Conservation (phyloP, 2,797 vertebrate genomes). For the Danio jaintianensis region DNA sequence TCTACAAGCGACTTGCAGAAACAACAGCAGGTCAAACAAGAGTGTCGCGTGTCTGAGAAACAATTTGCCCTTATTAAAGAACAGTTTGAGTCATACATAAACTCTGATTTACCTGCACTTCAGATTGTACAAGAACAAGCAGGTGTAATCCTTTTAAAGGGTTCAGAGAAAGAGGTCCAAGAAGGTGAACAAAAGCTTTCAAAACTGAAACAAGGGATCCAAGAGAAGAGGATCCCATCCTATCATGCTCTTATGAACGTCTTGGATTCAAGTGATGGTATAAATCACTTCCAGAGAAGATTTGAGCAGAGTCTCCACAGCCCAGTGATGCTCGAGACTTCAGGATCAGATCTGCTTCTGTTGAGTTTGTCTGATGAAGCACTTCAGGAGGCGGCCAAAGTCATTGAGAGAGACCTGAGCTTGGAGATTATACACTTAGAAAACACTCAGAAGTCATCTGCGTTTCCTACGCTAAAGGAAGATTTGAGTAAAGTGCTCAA, state of each 20-base stretch:
- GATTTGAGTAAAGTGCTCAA: constrained; percentile 52
- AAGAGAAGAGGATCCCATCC: constrained; percentile 54
- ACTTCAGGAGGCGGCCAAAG: constrained; percentile 63
- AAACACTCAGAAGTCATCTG: constrained; percentile 46
- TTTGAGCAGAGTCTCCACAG: constrained; percentile 64
- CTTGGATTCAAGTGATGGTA: constrained; percentile 54
- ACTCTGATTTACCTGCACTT: constrained; percentile 39
- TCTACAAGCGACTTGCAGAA: constrained; percentile 44
- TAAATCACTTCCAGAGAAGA: constrained; percentile 59
- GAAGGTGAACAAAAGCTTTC: constrained; percentile 51
- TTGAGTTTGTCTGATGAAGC: constrained; percentile 66
- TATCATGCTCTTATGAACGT: constrained; percentile 55
- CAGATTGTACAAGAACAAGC: constrained; percentile 7
- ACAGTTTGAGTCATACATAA: constrained; percentile 59
- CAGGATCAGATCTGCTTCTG: constrained; percentile 61
- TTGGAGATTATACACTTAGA: constrained; percentile 53
- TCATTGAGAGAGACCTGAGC: constrained; percentile 62
- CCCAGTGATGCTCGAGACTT: constrained; percentile 61
- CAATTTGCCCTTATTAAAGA: constrained; percentile 63
- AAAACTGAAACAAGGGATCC: constrained; percentile 56
- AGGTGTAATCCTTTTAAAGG: constrained; percentile 60
- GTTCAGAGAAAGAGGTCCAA: constrained; percentile 56
- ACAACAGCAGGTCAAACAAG: constrained; percentile 24
- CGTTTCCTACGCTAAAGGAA: constrained; percentile 59
- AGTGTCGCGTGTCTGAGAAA: constrained; percentile 54